These are phyloP conservation scores for Clarias macrocephalus DNA, from an alignment of 2,113 vertebrate genomes.

Conservation along the genomic window DNA sequence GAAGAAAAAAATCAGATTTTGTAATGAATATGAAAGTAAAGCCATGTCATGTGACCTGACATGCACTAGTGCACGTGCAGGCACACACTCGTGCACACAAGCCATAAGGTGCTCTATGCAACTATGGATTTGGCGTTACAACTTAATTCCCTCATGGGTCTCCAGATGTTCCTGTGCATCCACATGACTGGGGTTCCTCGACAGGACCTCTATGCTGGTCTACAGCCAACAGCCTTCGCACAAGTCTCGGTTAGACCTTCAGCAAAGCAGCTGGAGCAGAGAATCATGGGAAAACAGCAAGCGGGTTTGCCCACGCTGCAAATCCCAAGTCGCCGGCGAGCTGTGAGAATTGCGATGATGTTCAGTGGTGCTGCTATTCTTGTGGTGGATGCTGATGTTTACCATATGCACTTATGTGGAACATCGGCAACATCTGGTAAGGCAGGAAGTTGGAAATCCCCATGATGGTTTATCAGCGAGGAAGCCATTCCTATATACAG, in stretches of 20 bases:
- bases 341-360: slow-evolving; percentile 20
- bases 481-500: not conserved
- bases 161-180: slow-evolving; percentile 34
- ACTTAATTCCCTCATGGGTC: not conserved
- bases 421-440: not conserved
- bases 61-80: not conserved
- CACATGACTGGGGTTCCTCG: slow-evolving; percentile 15
- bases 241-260: slow-evolving; percentile 11
- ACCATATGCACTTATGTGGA: slow-evolving; percentile 28
- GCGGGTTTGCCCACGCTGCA: not conserved
- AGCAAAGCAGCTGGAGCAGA: slow-evolving; percentile 35
- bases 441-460: slow-evolving; percentile 4
- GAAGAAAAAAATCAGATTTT: not conserved
- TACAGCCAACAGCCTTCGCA: slow-evolving; percentile 23
- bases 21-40: slow-evolving; percentile 29
- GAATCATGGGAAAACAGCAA: slow-evolving; percentile 27
- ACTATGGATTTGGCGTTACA: slow-evolving; percentile 6
- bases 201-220: slow-evolving; percentile 14
- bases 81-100: slow-evolving; percentile 6
- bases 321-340: slow-evolving; percentile 7
- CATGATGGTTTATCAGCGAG: slow-evolving; percentile 11
- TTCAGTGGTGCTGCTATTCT: slow-evolving; percentile 11
- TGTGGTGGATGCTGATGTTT: slow-evolving; percentile 29
- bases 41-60: slow-evolving; percentile 6
- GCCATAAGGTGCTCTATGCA: not conserved